Evolutionary conservation across 2,888 invertebrate genomes (phyloP), one percentile per base, ranked within the genome.

Genomic region (Nymphalis c-album): DNA sequence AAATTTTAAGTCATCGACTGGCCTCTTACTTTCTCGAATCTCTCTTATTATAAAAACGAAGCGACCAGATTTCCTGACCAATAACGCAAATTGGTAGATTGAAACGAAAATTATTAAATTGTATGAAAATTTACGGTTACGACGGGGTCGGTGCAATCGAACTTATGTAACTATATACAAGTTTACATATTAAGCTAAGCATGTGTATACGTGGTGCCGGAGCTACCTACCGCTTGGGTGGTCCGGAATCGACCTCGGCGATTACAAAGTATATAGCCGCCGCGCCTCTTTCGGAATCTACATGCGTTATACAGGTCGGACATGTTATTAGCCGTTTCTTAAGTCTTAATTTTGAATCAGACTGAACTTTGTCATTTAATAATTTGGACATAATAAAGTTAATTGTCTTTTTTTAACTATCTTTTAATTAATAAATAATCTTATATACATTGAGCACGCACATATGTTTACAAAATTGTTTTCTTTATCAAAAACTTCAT

Each of bases 91-190:
- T 90, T 88, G 84, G 85, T 87, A 86, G 85, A 82, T 81, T 79
- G 87, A 85, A 85, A 83, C 83, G 85, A 85, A 88, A 90, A 91
- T 91, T 90, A 86, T 87, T 75, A 86, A 88, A 89, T 88, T 89
- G 84, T 82, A 83, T 80, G 78, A 80, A 80, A 85, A 82, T 78
- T 77, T 79, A 53, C 74, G 78, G 77, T 75, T 75, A 69, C 74
- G 70, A 63, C 66, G 60, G 60, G 64, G 67, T 58, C 47, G 51
- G 63, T 58, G 63, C 63, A 60, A 66, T 63, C 63, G 46, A 62
- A 65, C 64, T 51, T 66, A 64, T 66, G 66, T 71, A 69, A 46
- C 46, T 73, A 73, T 73, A 75, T 76, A 72, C 18, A 73, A 60
- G 65, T 67, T 72, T 61, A 72, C 63, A 71, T 75, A 74, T 74